phyloP scores from a whole-genome alignment of 2,797 vertebrate genomes.

The Poeciliopsis turneri region DNA sequence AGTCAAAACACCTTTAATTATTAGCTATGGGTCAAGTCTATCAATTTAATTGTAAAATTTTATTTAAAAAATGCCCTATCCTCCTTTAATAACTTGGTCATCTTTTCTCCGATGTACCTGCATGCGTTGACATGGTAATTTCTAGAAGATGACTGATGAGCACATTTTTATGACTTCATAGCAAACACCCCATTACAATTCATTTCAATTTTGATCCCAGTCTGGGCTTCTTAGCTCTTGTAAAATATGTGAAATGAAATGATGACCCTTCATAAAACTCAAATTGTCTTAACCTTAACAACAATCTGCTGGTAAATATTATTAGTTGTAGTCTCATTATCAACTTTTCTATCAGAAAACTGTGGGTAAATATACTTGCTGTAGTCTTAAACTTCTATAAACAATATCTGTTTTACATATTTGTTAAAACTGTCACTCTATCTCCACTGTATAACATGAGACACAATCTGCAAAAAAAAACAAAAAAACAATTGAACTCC shows the following conservation, averaged over 20 bases:
- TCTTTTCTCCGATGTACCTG: not conserved
- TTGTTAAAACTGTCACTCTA: too few species aligned
- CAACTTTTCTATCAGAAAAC: not conserved
- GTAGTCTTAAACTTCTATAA: too few species aligned
- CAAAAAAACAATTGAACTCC: too few species aligned
- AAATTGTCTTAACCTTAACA: too few species aligned
- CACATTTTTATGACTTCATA: not conserved
- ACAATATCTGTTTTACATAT: too few species aligned
- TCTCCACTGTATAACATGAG: too few species aligned
- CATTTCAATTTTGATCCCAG: too few species aligned
- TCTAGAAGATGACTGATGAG: not conserved
- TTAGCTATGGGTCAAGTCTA: not conserved
- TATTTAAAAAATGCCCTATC: not conserved
- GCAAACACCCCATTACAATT: not conserved
- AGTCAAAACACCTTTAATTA: not conserved
- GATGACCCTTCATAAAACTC: too few species aligned
- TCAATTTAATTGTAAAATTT: not conserved
- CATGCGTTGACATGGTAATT: not conserved
- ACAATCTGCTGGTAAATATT: not conserved
- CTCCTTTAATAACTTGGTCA: not conserved
- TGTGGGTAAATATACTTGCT: not conserved
- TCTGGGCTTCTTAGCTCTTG: not conserved
- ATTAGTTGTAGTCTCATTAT: not conserved
- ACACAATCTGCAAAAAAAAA: too few species aligned
- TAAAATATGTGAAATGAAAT: too few species aligned